Conservation (phyloP, 2,888 invertebrate genomes). For the Mesochorus sp. region DNA sequence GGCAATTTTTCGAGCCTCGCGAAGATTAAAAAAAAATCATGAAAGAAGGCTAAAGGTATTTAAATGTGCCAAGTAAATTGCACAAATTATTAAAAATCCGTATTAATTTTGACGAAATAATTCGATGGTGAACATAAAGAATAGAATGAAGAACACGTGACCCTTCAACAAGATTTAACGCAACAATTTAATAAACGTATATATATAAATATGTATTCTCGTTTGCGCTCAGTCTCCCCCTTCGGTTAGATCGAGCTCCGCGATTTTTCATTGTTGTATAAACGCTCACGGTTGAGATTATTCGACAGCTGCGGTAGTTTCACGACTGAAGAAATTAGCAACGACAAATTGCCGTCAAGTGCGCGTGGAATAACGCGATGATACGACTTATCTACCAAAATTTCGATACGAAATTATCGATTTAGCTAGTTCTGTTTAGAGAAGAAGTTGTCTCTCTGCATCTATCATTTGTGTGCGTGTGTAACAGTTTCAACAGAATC, state of each 20-base stretch:
- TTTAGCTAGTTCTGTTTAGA: too few species aligned
- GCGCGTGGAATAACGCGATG: conserved; percentile 41
- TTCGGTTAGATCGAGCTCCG: conserved; percentile 47
- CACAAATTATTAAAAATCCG: too few species aligned
- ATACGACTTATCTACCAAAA: too few species aligned
- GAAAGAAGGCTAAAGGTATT: too few species aligned
- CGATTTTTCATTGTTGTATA: too few species aligned
- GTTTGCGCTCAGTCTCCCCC: conserved; percentile 41
- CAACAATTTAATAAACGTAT: conserved; percentile 53
- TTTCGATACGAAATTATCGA: too few species aligned
- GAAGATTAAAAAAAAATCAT: too few species aligned
- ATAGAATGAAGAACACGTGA: conserved; percentile 77
- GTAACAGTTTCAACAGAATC: conserved; percentile 13
- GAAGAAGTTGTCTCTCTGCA: background rate
- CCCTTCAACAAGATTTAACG: conserved; percentile 66
- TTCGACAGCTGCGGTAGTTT: background rate
- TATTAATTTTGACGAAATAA: too few species aligned
- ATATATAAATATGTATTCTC: conserved; percentile 10
- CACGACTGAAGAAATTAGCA: too few species aligned
- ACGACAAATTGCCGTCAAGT: too few species aligned
- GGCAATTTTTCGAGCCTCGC: background rate
- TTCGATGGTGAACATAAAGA: too few species aligned
- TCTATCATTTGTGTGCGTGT: background rate
- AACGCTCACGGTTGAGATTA: conserved; percentile 1
- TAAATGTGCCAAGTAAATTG: too few species aligned